Evolutionary conservation across 2,888 invertebrate species (phyloP).

Genomic region (Phyllotreta cruciferae): DNA sequence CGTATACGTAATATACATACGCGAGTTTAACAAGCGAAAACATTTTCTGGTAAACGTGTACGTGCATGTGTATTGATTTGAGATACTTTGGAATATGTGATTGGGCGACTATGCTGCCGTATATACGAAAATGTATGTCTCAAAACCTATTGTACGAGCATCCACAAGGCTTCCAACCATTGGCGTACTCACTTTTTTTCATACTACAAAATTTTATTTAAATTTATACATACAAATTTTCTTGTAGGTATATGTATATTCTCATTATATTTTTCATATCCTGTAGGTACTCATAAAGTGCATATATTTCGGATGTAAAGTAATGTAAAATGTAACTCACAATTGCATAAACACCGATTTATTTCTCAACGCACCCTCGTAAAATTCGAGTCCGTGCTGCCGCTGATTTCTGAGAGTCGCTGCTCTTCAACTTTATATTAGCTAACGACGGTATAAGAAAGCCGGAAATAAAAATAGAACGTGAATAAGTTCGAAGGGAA

Average conservation of each 20-base stretch:
- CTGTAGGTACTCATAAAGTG: too few relatives aligned
- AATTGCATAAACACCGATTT: too few relatives aligned
- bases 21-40: constrained; percentile 38
- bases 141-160: constrained; percentile 48
- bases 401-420: constrained; percentile 42
- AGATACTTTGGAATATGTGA: constrained; percentile 51
- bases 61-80: constrained; percentile 50
- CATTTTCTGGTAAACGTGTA: constrained; percentile 33
- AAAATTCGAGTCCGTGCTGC: neutral
- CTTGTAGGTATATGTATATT: too few relatives aligned
- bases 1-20: constrained; percentile 26
- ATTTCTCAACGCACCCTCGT: too few relatives aligned
- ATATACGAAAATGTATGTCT: constrained; percentile 48
- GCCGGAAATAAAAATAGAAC: constrained; percentile 53
- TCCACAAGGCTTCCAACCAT: constrained; percentile 26
- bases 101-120: constrained; percentile 45
- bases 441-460: constrained; percentile 53
- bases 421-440: constrained; percentile 51
- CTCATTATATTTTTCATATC: too few relatives aligned
- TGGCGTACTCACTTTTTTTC: constrained; percentile 5
- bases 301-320: too few relatives aligned
- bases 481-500: constrained; percentile 43
- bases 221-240: too few relatives aligned
- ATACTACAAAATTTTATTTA: too few relatives aligned
- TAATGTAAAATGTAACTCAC: too few relatives aligned